A percentile compares a stretch with the other conserved stretches of the same genome.
Evolutionary conservation across 2,888 invertebrate genomes (phyloP).

Genomic region (Arenicola marina): DNA sequence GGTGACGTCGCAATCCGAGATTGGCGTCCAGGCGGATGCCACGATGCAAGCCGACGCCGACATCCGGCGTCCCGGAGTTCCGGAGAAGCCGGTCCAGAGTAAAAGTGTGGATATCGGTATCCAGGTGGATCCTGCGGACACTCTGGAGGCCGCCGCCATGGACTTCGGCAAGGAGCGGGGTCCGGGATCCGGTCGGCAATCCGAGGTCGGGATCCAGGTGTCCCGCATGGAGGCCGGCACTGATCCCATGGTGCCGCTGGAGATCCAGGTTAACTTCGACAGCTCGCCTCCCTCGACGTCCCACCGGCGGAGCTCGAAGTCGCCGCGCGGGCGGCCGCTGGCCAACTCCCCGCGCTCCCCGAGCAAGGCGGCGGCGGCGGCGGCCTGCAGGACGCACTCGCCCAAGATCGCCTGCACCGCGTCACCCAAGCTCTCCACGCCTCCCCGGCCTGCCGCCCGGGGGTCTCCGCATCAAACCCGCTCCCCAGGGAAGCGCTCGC

Average conservation of each 20-base stretch:
- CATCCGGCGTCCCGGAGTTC: neutral
- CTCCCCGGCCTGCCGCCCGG: no score
- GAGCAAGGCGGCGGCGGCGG: no score
- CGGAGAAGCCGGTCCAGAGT: neutral
- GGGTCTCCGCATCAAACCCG: no score
- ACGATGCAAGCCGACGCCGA: neutral
- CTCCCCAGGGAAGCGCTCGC: no score
- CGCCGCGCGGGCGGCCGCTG: no score
- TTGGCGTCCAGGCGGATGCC: neutral
- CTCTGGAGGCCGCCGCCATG: neutral
- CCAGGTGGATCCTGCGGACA: slow-evolving; percentile 13
- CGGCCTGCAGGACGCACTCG: no score
- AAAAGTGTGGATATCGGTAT: slow-evolving; percentile 12
- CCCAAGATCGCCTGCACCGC: no score
- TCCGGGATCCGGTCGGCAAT: neutral
- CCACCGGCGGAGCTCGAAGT: no score
- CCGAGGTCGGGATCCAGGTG: slow-evolving; percentile 15
- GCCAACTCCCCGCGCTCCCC: no score
- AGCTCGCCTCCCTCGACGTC: neutral
- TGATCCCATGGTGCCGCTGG: neutral
- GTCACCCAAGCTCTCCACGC: no score
- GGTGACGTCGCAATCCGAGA: neutral
- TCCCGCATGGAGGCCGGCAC: neutral
- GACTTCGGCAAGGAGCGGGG: neutral
- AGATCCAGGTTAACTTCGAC: slow-evolving; percentile 9